Evolutionary conservation across 2,113 vertebrate species (phyloP).

Genomic region (Psettodes erumei): DNA sequence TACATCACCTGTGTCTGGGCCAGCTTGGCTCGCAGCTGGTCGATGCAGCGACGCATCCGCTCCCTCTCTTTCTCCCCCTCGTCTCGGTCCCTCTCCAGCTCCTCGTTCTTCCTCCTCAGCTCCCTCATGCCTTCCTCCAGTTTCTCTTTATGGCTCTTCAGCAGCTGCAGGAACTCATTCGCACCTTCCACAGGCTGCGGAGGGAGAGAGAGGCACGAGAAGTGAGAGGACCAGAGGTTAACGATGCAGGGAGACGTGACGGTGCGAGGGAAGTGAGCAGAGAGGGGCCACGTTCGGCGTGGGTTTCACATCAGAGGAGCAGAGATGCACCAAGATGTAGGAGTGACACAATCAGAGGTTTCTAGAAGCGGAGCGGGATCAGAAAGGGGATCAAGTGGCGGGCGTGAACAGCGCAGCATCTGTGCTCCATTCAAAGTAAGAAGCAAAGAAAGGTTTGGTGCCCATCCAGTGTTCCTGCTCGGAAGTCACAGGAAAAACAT

Average conservation of each 20-base stretch:
- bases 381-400: neutral
- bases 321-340: constrained; percentile 8
- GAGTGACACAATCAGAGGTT: neutral
- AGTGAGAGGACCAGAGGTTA: neutral
- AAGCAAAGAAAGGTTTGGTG: neutral
- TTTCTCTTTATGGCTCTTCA: constrained; percentile 83
- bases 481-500: neutral
- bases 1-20: constrained; percentile 73
- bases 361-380: neutral
- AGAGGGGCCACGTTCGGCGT: neutral
- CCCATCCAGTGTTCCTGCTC: constrained; percentile 21
- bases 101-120: constrained; percentile 77
- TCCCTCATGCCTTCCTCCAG: constrained; percentile 80
- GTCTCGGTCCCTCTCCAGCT: constrained; percentile 75
- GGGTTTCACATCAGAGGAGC: neutral
- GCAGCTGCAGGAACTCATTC: constrained; percentile 80
- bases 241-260: neutral
- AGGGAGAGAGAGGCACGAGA: neutral
- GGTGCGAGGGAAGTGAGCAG: neutral
- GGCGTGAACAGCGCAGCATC: neutral
- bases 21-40: constrained; percentile 73
- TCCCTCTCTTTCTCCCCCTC: constrained; percentile 75
- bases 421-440: neutral
- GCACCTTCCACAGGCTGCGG: constrained; percentile 76
- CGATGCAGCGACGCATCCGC: constrained; percentile 69